Percentiles rank a stretch among this genome's conserved stretches.
Evolutionary conservation across 2,113 vertebrate genomes (phyloP).

Genomic region (Castor canadensis): DNA sequence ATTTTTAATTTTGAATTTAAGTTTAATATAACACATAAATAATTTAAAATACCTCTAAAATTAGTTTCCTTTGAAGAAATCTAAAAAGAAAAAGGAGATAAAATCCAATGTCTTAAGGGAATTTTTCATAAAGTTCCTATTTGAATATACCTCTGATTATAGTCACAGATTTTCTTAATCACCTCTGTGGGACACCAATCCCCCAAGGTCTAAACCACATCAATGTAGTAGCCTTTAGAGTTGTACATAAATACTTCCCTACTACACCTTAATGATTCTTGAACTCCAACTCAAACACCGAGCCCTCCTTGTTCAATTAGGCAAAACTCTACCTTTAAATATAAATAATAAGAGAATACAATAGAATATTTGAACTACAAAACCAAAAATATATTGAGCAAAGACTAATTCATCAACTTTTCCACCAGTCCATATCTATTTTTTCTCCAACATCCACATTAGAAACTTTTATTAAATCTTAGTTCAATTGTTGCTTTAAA

Average conservation of each 20-base stretch:
- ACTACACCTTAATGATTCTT: not conserved
- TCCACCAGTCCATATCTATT: not conserved
- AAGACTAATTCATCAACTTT: not conserved
- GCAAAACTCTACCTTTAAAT: not conserved
- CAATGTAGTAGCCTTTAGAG: not conserved
- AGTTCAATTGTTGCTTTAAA: not conserved
- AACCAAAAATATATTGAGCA: not conserved
- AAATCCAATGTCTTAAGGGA: not conserved
- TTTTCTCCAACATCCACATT: not conserved
- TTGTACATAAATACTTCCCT: not conserved
- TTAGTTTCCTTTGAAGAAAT: not conserved
- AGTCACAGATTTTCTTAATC: not conserved
- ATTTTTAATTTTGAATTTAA: not conserved
- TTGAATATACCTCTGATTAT: not conserved
- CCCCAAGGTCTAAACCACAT: not conserved
- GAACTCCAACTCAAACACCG: not conserved
- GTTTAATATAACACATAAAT: not conserved
- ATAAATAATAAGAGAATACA: not conserved
- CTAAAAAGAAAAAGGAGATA: not conserved
- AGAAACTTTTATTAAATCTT: not conserved
- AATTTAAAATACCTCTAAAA: not conserved
- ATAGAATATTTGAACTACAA: not conserved
- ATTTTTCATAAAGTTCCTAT: not conserved
- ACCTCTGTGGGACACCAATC: not conserved
- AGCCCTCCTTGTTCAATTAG: not conserved